Base-by-base conservation (phyloP, 2,113 vertebrate species). In the Nettapus auritus region DNA sequence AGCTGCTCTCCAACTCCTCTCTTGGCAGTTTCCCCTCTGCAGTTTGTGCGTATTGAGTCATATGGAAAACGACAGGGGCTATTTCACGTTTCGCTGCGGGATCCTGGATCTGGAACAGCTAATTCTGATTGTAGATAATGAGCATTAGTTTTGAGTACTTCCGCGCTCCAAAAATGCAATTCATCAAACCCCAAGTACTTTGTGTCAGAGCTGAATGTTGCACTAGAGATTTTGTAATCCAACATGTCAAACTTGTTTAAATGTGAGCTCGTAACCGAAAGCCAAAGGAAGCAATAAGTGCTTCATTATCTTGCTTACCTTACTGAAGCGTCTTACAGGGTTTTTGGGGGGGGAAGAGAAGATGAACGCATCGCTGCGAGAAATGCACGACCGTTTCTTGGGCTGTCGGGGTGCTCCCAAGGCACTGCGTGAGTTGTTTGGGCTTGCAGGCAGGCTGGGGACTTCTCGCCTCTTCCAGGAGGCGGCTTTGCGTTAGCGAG, bases 191-290 rank as follows among this genome's bases (percentile, higher is more conserved):
- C 31, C 88, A 79, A 96, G 94, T 93, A 73, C 92, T 95, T 94
- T 93, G 83, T 93, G 96, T 96, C 93, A 87, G 88, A 82, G 67
- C 69, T 85, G 63, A 69, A 90, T 70, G 74, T 76, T 87, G 86
- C 86, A 85, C 28, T 8, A 92, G 88, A 74, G 88, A 94, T 92
- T 95, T 95, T 92, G 89, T 90, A 96, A 95, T 92, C 84, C 70
- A 63, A 18, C 62, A 80, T 57, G 94, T 94, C 86, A 94, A 48
- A 42, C 67, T 96, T 90, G 89, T 79, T 95, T 95, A 95, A 95
- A 94, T 64, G 57, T 28, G 63, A 90, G 89, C 23, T 36, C 82
- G 81, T 70, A 89, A 63, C 74, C 59, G 86, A 83, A 95, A 93
- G 50, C 53, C 66, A 92, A 85, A 75, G 81, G 68, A 88, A 95